Evolutionary conservation across 2,888 invertebrate species (phyloP).

Genomic region (Chrysotoxum bicinctum): DNA sequence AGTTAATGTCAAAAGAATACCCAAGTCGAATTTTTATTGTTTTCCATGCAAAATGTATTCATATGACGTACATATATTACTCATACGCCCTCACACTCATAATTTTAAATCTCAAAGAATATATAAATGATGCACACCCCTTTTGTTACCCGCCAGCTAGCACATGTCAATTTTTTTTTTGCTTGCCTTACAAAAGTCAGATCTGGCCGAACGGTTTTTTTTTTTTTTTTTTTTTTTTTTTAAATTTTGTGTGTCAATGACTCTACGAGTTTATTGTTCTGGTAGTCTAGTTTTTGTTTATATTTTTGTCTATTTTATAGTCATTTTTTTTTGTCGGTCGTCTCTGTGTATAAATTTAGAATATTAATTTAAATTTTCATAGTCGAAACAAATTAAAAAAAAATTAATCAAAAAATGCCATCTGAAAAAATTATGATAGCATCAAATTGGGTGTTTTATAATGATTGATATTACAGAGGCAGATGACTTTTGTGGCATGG

Average conservation of each 20-base stretch:
- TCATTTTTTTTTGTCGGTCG: background rate
- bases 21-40: conserved; percentile 46
- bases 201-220: background rate
- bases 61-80: conserved; percentile 46
- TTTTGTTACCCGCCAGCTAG: conserved; percentile 15
- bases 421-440: background rate
- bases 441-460: conserved; percentile 1
- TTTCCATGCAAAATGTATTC: conserved; percentile 43
- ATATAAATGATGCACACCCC: conserved; percentile 53
- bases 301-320: conserved; percentile 7
- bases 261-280: conserved; percentile 45
- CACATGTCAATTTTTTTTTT: conserved; percentile 19
- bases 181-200: background rate
- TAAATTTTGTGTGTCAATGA: conserved; percentile 62
- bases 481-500: background rate
- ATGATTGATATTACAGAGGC: conserved; percentile 23
- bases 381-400: conserved; percentile 22
- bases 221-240: background rate
- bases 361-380: background rate
- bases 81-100: conserved; percentile 57
- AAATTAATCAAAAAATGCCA: conserved; percentile 32
- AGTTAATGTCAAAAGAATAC: conserved; percentile 21
- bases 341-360: background rate
- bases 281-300: conserved; percentile 25
- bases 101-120: conserved; percentile 8